Percentiles rank a stretch among this genome's conserved stretches.
These are phyloP conservation scores for Stenopsyche tienmushanensis DNA, from an alignment of 1,140 invertebrate species.

Conservation along the genomic window DNA sequence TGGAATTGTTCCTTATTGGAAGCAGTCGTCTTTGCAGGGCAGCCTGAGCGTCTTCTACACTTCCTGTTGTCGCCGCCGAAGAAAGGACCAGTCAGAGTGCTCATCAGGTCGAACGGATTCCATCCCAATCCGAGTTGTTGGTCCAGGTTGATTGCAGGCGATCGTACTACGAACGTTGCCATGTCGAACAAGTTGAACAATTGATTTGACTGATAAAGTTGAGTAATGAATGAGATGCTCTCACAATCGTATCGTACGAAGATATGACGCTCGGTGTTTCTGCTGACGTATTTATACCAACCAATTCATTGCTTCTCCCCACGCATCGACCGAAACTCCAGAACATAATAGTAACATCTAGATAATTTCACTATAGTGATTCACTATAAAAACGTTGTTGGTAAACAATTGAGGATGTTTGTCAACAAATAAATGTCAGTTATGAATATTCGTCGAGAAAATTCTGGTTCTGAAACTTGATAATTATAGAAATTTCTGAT, in stretches of 20 bases:
- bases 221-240: background rate
- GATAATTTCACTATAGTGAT: too few species aligned
- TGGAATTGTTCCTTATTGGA: conserved; percentile 52
- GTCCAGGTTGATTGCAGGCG: conserved; percentile 50
- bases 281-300: background rate
- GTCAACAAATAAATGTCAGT: too few species aligned
- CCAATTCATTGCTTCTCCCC: too few species aligned
- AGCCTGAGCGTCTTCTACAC: conserved; percentile 41
- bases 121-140: conserved; percentile 52
- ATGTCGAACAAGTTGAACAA: background rate
- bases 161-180: conserved; percentile 16
- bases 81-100: too few species aligned
- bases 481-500: too few species aligned
- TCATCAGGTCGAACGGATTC: conserved; percentile 46
- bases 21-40: background rate
- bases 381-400: too few species aligned
- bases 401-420: too few species aligned
- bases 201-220: background rate
- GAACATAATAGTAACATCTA: too few species aligned
- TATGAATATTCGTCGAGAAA: too few species aligned
- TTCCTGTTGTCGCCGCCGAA: conserved; percentile 31
- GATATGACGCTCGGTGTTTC: conserved; percentile 1
- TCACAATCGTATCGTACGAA: background rate
- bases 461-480: too few species aligned
- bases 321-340: too few species aligned